These are phyloP conservation scores for Rhabdornis inornatus DNA, from an alignment of 2,113 vertebrate genomes.

Conservation along the genomic window DNA sequence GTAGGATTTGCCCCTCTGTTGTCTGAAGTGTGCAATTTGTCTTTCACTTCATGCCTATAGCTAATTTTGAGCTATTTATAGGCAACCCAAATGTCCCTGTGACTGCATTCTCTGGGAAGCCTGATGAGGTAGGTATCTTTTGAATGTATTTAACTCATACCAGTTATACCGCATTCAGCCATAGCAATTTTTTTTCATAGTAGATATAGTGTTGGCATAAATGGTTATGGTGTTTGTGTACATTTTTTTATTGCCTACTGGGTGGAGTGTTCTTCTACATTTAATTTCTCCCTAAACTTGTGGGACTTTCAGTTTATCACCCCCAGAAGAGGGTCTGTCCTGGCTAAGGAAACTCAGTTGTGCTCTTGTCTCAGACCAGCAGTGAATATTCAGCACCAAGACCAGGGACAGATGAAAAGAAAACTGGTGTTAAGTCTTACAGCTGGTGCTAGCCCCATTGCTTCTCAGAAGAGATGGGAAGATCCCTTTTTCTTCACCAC, in stretches of 20 bases:
- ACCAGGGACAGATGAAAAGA: neutral
- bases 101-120: neutral
- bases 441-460: neutral
- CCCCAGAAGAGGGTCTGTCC: neutral
- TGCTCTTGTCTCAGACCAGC: neutral
- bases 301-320: neutral
- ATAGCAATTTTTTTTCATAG: neutral
- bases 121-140: neutral
- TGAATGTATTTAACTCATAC: neutral
- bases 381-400: neutral
- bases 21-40: neutral
- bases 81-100: neutral
- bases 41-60: neutral
- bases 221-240: too few species aligned
- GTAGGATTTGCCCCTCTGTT: neutral
- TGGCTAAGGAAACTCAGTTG: neutral
- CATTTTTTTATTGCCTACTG: neutral
- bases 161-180: neutral
- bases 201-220: neutral
- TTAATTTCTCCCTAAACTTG: neutral
- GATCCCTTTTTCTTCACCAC: neutral
- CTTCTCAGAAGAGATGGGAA: neutral
- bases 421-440: fast-evolving
- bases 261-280: neutral
- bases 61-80: neutral